phyloP scores from a whole-genome alignment of 2,113 vertebrate species.

The Calyptomena viridis region DNA sequence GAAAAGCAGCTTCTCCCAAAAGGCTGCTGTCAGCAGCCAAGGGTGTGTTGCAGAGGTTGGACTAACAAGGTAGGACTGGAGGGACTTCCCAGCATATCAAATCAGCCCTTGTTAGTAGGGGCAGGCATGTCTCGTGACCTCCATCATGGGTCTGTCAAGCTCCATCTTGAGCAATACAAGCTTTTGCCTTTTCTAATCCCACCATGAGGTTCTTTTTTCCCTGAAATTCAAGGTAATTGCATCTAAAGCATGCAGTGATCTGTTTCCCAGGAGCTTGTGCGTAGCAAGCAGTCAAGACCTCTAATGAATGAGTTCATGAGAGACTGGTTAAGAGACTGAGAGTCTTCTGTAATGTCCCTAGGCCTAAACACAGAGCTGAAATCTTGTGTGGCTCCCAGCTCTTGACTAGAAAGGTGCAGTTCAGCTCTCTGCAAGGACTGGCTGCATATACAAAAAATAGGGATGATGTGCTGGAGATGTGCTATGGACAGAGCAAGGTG shows the following conservation, averaged over 20 bases:
- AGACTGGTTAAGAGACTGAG: neutral
- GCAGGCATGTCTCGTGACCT: neutral
- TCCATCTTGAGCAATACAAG: neutral
- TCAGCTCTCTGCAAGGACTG: neutral
- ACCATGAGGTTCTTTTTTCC: neutral
- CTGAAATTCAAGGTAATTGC: neutral
- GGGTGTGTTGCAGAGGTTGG: neutral
- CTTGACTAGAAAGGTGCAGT: neutral
- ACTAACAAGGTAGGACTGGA: neutral
- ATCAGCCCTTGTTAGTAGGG: neutral
- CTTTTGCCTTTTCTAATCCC: slow-evolving; percentile 24
- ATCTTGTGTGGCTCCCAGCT: neutral
- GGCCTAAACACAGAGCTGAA: neutral
- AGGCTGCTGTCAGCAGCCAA: neutral
- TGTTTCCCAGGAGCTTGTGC: neutral
- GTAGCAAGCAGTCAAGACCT: neutral
- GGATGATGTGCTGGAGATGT: neutral
- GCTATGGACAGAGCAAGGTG: neutral
- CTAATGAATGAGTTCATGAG: neutral
- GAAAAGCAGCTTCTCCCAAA: neutral
- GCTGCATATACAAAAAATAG: neutral
- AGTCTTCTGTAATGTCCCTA: neutral
- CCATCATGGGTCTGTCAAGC: slow-evolving; percentile 31
- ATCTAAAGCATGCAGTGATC: neutral
- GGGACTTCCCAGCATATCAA: neutral